Evolutionary conservation across 2,113 vertebrate genomes (phyloP).

Genomic region (Melanocharis versteri): DNA sequence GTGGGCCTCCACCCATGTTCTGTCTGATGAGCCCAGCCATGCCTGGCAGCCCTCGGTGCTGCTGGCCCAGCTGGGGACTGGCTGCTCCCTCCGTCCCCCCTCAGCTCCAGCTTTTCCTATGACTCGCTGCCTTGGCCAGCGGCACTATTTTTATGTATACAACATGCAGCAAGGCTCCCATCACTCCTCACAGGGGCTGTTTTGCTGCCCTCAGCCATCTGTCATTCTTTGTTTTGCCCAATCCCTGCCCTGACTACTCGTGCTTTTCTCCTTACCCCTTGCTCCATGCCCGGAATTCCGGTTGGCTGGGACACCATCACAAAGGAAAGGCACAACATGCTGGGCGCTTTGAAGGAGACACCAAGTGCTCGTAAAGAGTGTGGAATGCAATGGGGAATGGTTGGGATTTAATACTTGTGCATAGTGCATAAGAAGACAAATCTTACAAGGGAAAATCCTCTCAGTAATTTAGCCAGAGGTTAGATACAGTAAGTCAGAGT

Average conservation of each 20-base stretch:
- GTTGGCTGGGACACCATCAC: too few relatives aligned
- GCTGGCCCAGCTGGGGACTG: neutral
- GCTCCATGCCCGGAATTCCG: fast-evolving
- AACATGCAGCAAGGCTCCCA: neutral
- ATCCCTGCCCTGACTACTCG: neutral
- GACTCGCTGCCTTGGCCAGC: neutral
- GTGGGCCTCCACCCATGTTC: conserved; percentile 26
- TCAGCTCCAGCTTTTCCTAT: neutral
- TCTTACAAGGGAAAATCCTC: neutral
- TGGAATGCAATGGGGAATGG: neutral
- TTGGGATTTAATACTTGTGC: neutral
- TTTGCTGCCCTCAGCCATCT: neutral
- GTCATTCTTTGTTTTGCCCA: neutral
- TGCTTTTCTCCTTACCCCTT: neutral
- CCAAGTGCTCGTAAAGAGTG: neutral
- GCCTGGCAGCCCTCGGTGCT: neutral
- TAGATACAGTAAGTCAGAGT: neutral
- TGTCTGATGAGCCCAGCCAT: neutral
- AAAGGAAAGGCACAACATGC: fast-evolving
- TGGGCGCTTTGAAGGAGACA: neutral
- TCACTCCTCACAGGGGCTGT: neutral
- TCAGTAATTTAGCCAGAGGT: conserved; percentile 1
- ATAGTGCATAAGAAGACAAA: neutral
- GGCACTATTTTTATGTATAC: neutral
- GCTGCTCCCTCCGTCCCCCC: neutral